phyloP scores from a whole-genome alignment of 2,888 invertebrate genomes.

The Mythimna pallens region DNA sequence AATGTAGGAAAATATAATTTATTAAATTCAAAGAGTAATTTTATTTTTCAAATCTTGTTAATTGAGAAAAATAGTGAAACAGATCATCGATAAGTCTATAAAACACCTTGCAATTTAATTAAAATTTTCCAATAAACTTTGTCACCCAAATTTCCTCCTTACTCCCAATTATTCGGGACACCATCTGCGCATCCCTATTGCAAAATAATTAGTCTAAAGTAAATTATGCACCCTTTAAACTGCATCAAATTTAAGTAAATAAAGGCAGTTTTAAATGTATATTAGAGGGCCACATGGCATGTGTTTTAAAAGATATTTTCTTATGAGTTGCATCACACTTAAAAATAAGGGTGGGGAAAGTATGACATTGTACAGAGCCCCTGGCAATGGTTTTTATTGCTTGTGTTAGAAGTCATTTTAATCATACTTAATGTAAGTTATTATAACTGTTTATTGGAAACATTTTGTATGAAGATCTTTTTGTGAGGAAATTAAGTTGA shows the following conservation, averaged over 20 bases:
- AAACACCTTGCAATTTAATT: slow-evolving; percentile 81
- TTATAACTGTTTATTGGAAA: slow-evolving; percentile 38
- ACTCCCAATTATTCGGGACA: slow-evolving; percentile 80
- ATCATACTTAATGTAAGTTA: slow-evolving; percentile 60
- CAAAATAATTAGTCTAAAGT: slow-evolving; percentile 88
- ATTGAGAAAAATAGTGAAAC: slow-evolving; percentile 22
- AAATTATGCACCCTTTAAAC: slow-evolving; percentile 90
- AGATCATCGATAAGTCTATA: slow-evolving; percentile 66
- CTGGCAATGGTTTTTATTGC: slow-evolving; percentile 66
- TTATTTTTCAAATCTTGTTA: slow-evolving; percentile 9
- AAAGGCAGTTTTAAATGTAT: slow-evolving; percentile 83
- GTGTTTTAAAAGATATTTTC: slow-evolving; percentile 83
- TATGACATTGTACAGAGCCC: slow-evolving; percentile 77
- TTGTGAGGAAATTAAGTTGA: neutral
- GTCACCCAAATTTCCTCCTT: slow-evolving; percentile 77
- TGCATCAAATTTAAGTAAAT: slow-evolving; percentile 88
- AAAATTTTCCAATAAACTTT: slow-evolving; percentile 80
- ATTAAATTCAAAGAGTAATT: neutral
- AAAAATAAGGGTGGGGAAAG: slow-evolving; percentile 72
- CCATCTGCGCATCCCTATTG: slow-evolving; percentile 88
- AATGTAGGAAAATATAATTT: neutral
- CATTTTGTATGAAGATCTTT: neutral
- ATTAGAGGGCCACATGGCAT: slow-evolving; percentile 86
- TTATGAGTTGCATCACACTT: slow-evolving; percentile 77
- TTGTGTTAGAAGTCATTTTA: slow-evolving; percentile 60